A percentile compares a stretch with the other conserved stretches of the same genome.
These are phyloP conservation scores for Oncorhynchus masou DNA, from an alignment of 2,113 vertebrate species.

Conservation along the genomic window DNA sequence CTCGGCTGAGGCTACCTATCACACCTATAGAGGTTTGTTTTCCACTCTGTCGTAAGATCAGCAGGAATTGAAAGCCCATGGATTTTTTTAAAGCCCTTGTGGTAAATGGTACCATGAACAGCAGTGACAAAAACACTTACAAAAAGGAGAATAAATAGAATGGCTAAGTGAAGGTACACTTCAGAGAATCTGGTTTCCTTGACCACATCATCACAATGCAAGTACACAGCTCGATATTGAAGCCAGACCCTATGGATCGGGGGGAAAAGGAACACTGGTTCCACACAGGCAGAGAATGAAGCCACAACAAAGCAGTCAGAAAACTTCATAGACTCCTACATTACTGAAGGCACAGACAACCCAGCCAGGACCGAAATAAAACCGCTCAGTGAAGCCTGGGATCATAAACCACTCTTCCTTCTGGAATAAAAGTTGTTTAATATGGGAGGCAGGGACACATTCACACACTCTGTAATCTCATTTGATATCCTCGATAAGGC, in stretches of 20 bases:
- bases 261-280: conserved; percentile 80
- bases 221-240: conserved; percentile 91
- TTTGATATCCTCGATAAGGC: conserved; percentile 12
- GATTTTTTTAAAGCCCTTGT: conserved; percentile 52
- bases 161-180: conserved; percentile 83
- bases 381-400: conserved; percentile 17
- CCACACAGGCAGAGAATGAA: conserved; percentile 81
- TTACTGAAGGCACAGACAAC: conserved; percentile 56
- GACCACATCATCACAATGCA: conserved; percentile 93
- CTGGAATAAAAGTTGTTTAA: conserved; percentile 12
- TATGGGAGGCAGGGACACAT: conserved; percentile 6
- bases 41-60: conserved; percentile 40
- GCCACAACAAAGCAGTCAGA: conserved; percentile 87
- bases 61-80: conserved; percentile 46
- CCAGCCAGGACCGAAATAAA: conserved; percentile 77
- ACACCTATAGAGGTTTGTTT: conserved; percentile 34
- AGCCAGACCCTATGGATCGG: conserved; percentile 85
- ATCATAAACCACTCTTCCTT: conserved; percentile 8
- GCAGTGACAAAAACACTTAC: conserved; percentile 63
- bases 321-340: conserved; percentile 76
- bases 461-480: not conserved
- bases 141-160: conserved; percentile 68
- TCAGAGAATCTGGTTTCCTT: conserved; percentile 86
- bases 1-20: not conserved
- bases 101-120: conserved; percentile 58